A percentile compares a stretch with the other conserved stretches of the same genome.
Conservation (phyloP, 2,888 invertebrate genomes). For the Pecten maximus region DNA sequence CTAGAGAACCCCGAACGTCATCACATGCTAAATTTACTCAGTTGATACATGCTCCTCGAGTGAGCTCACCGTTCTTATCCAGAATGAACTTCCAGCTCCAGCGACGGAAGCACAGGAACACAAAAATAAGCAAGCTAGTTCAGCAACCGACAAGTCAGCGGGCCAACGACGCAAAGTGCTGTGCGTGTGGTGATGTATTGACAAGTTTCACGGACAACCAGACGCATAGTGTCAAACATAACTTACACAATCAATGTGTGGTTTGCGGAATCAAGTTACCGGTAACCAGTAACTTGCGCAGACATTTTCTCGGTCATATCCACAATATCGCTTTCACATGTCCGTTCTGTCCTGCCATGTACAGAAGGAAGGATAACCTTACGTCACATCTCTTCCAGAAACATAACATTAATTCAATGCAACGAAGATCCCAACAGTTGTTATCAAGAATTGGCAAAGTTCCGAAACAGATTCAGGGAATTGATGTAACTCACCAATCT, state of each 20-base stretch:
- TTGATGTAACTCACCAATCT: not conserved
- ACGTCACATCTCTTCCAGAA: constrained; percentile 38
- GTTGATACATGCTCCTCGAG: not conserved
- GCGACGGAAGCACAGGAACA: not conserved
- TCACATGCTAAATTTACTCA: not conserved
- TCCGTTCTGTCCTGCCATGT: constrained; percentile 46
- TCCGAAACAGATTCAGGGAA: not conserved
- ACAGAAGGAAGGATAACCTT: constrained; percentile 48
- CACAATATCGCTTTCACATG: constrained; percentile 41
- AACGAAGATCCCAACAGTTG: not conserved
- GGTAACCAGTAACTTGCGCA: constrained; percentile 43
- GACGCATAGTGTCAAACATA: constrained; percentile 48
- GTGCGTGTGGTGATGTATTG: constrained; percentile 40
- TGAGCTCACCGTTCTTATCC: not conserved
- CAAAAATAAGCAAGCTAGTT: not conserved
- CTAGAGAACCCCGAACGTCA: not conserved
- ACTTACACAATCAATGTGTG: constrained; percentile 44
- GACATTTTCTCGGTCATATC: constrained; percentile 49
- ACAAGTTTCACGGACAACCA: constrained; percentile 37
- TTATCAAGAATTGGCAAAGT: not conserved
- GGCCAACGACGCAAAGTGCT: constrained; percentile 36
- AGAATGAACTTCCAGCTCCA: not conserved
- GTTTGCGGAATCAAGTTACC: constrained; percentile 49
- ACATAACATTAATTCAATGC: constrained; percentile 21
- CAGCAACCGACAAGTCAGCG: not conserved